Conservation (phyloP, 2,113 vertebrate species). For the Dasyornis broadbenti region DNA sequence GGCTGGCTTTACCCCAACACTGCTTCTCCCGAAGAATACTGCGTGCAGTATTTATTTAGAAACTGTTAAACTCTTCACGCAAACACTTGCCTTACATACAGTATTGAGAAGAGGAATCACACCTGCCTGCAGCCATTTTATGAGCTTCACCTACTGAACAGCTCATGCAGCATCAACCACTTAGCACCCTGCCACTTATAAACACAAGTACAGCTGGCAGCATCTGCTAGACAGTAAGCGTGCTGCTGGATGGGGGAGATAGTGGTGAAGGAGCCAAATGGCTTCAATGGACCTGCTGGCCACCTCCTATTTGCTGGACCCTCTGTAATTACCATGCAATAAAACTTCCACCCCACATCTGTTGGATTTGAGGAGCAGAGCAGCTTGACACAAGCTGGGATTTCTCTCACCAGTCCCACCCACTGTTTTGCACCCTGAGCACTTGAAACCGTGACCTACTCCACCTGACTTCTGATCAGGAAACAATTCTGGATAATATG, state of each 20-base stretch:
- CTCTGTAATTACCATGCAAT: neutral
- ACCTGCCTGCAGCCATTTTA: neutral
- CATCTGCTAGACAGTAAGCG: neutral
- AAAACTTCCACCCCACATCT: neutral
- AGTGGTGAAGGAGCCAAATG: neutral
- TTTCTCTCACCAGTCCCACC: neutral
- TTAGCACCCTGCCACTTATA: neutral
- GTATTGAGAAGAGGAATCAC: neutral
- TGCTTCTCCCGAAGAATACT: neutral
- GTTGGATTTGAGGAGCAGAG: neutral
- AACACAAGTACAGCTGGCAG: neutral
- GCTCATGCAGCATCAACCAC: neutral
- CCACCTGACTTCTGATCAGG: neutral
- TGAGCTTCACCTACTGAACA: neutral
- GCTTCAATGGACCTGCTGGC: neutral
- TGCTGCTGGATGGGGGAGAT: neutral
- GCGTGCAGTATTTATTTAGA: neutral
- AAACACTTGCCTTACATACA: neutral
- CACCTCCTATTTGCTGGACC: neutral
- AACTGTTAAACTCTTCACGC: neutral
- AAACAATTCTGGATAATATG: neutral
- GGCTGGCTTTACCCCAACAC: neutral
- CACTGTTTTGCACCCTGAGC: neutral
- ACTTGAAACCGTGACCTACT: neutral
- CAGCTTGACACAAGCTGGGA: rapidly evolving